Evolutionary conservation across 2,888 invertebrate genomes (phyloP).

Genomic region (Leistus spinibarbis): DNA sequence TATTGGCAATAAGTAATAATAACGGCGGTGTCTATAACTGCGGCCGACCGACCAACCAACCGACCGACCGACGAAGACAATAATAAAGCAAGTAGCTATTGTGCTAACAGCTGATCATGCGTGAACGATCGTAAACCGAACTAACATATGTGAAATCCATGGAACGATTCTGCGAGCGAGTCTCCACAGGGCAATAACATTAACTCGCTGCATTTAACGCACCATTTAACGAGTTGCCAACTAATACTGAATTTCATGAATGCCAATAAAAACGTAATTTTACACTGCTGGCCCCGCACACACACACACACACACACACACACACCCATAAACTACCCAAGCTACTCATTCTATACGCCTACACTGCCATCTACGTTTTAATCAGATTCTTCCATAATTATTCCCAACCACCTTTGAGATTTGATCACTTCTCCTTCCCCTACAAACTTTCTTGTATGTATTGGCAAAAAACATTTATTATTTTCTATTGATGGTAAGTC

Average conservation of each 20-base stretch:
- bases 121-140: slow-evolving; percentile 14
- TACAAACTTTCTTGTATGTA: too few relatives aligned
- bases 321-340: neutral
- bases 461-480: too few relatives aligned
- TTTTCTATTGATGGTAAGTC: too few relatives aligned
- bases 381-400: too few relatives aligned
- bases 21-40: neutral
- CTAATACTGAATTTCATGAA: slow-evolving; percentile 40
- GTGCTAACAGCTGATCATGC: slow-evolving; percentile 18
- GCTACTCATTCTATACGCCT: neutral
- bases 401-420: too few relatives aligned
- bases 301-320: slow-evolving; percentile 14
- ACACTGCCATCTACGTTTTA: too few relatives aligned
- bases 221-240: slow-evolving; percentile 39
- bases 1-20: neutral
- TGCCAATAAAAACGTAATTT: slow-evolving; percentile 40
- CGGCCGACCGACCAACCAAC: too few relatives aligned
- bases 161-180: slow-evolving; percentile 3
- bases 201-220: slow-evolving; percentile 38
- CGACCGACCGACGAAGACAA: slow-evolving; percentile 7
- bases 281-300: slow-evolving; percentile 35
- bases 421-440: too few relatives aligned
- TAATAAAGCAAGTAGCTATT: slow-evolving; percentile 21
- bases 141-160: slow-evolving; percentile 12
- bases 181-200: slow-evolving; percentile 30